Evolutionary conservation across 2,888 invertebrate genomes (phyloP).

Genomic region (Neoitamus cyanurus): DNA sequence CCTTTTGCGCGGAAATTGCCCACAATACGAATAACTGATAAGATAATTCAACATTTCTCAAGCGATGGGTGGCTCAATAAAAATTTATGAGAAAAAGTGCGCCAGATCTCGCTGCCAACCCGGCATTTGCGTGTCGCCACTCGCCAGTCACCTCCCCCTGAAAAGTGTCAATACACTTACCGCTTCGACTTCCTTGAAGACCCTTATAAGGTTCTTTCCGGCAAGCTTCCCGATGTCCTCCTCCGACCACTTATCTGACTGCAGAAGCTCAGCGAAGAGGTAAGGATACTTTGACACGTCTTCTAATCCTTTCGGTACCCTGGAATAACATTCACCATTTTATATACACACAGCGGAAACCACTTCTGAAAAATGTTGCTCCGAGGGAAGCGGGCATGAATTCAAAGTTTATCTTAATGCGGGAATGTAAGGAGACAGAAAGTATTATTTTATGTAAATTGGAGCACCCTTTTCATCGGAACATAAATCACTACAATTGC

Average conservation of each 20-base stretch:
- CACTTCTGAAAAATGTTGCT: not conserved
- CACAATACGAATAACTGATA: not conserved
- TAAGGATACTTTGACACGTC: constrained; percentile 89
- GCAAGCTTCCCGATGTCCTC: constrained; percentile 85
- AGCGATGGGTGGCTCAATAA: not conserved
- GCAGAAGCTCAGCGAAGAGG: constrained; percentile 81
- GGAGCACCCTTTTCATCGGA: constrained; percentile 22
- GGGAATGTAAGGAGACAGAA: constrained; percentile 5
- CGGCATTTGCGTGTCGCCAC: too few species aligned
- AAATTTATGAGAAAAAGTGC: not conserved
- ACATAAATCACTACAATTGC: constrained; percentile 32
- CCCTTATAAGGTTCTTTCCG: constrained; percentile 85
- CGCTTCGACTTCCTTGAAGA: constrained; percentile 80
- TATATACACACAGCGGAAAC: not conserved
- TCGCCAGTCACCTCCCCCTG: too few species aligned
- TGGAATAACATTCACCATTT: constrained; percentile 51
- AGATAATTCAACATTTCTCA: constrained; percentile 25
- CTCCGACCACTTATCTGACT: constrained; percentile 85
- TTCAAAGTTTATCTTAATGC: constrained; percentile 17
- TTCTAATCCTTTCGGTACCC: constrained; percentile 80
- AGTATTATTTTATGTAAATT: constrained; percentile 48
- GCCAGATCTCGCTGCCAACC: not conserved
- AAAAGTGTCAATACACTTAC: constrained; percentile 71
- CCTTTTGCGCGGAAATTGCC: not conserved
- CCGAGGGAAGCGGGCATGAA: not conserved